These are phyloP conservation scores for Ferdinandea cuprea DNA, from an alignment of 2,888 invertebrate genomes.

Conservation along the genomic window DNA sequence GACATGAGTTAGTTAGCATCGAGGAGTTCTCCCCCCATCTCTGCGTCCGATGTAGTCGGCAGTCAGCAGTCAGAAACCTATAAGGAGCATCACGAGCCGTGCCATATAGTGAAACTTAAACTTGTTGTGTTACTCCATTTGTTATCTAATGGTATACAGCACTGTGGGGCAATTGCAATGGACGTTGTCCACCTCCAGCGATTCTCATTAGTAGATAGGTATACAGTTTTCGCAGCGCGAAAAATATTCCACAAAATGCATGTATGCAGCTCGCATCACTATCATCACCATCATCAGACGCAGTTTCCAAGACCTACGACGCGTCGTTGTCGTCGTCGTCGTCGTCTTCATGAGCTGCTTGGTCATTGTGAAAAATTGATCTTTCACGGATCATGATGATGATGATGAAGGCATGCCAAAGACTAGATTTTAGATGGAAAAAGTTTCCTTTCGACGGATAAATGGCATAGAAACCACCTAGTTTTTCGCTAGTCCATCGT, in stretches of 20 bases:
- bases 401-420: slow-evolving; percentile 21
- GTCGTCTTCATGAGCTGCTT: slow-evolving; percentile 36
- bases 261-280: slow-evolving; percentile 16
- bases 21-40: not conserved
- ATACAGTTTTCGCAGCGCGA: slow-evolving; percentile 27
- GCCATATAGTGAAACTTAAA: slow-evolving; percentile 30
- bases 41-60: too few species aligned
- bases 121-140: slow-evolving; percentile 63
- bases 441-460: slow-evolving; percentile 16
- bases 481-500: slow-evolving; percentile 27
- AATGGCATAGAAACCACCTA: slow-evolving; percentile 37
- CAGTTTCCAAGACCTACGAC: not conserved
- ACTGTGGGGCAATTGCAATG: slow-evolving; percentile 48
- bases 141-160: slow-evolving; percentile 53
- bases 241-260: slow-evolving; percentile 37
- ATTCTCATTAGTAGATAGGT: slow-evolving; percentile 42
- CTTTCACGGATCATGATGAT: slow-evolving; percentile 56
- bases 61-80: not conserved
- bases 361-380: slow-evolving; percentile 55
- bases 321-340: not conserved
- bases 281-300: slow-evolving; percentile 22
- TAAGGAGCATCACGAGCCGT: slow-evolving; percentile 10
- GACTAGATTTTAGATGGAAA: slow-evolving; percentile 34
- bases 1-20: slow-evolving; percentile 52
- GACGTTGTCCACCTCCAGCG: slow-evolving; percentile 64